A percentile compares a stretch with the other conserved stretches of the same genome.
phyloP scores from a whole-genome alignment of 2,113 vertebrate species.

The Australoheros scitulus region DNA sequence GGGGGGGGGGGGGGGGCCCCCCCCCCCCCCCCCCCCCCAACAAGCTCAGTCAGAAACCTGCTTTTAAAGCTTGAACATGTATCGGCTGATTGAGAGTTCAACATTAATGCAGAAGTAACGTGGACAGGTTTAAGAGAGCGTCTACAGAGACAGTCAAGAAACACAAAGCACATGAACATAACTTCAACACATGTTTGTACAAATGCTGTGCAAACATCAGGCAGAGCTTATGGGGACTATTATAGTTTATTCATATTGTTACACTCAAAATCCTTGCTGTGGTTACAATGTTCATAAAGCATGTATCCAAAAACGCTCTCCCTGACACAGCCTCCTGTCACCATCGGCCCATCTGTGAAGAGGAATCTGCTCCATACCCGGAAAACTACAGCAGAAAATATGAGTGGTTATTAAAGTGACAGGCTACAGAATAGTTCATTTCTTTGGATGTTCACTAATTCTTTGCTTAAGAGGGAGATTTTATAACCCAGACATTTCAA shows the following conservation, averaged over 20 bases:
- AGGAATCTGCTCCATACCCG: slow-evolving; percentile 1
- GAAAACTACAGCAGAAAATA: background rate
- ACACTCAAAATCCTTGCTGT: background rate
- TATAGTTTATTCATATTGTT: background rate
- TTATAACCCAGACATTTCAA: background rate
- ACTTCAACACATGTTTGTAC: background rate
- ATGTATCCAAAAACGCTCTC: slow-evolving; percentile 12
- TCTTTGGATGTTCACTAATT: background rate
- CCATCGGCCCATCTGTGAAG: background rate
- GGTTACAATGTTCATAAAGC: background rate
- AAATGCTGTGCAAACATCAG: background rate
- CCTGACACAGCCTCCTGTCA: background rate
- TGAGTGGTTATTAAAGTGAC: slow-evolving; percentile 3
- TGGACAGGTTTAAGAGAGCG: background rate
- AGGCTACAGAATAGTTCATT: background rate
- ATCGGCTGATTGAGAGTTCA: background rate
- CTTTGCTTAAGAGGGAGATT: background rate
- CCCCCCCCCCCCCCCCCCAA: no score
- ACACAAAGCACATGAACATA: background rate
- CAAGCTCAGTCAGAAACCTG: no score
- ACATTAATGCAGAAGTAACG: background rate
- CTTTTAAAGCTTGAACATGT: no score
- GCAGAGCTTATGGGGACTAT: background rate
- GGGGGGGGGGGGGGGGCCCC: no score
- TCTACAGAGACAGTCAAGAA: background rate